Percentiles rank a stretch among this genome's conserved stretches.
Conservation (phyloP, 2,113 vertebrate species). For the Mormoops blainvillei region DNA sequence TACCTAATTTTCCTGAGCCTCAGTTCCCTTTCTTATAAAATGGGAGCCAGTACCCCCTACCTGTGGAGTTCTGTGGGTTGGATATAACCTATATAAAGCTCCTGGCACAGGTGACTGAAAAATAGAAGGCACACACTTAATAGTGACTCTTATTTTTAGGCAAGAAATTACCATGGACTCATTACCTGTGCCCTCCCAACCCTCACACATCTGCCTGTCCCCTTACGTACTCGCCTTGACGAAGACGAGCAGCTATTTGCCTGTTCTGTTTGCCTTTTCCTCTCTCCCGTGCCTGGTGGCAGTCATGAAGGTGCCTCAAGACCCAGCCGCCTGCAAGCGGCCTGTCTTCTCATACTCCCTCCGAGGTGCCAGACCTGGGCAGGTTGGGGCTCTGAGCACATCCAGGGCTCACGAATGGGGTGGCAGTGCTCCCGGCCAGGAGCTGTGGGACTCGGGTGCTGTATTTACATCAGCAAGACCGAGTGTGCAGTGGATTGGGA, state of each 20-base stretch:
- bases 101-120: not conserved
- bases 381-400: not conserved
- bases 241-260: not conserved
- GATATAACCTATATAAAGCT: not conserved
- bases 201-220: not conserved
- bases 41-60: not conserved
- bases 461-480: fast-evolving
- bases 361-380: not conserved
- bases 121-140: not conserved
- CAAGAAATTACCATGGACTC: not conserved
- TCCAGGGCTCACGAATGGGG: not conserved
- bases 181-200: not conserved
- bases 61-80: not conserved
- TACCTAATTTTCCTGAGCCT: not conserved
- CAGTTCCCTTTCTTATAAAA: not conserved
- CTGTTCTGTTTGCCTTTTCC: not conserved
- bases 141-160: not conserved
- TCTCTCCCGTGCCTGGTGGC: not conserved
- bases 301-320: not conserved
- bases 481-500: not conserved
- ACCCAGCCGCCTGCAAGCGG: not conserved
- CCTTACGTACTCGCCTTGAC: fast-evolving
- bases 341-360: not conserved
- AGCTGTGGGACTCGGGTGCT: not conserved
- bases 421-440: not conserved